Evolutionary conservation across 2,888 invertebrate genomes (phyloP), one percentile per base, ranked within the genome.

Genomic region (Chouioia cunea): DNA sequence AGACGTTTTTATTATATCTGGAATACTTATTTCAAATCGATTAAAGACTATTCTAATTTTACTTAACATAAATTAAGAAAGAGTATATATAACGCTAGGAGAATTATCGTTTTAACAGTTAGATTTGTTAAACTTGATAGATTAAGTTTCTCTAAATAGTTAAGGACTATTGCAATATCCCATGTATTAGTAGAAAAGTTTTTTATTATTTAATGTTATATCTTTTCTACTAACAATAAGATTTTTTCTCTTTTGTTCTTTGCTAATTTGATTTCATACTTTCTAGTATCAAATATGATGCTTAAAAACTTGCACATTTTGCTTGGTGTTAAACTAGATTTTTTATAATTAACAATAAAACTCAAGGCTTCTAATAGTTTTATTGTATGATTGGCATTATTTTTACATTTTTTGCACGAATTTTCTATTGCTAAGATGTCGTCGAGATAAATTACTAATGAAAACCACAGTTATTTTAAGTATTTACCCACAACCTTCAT

Each of bases 81-180:
- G 44, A 20, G 74, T 74, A 18, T 74, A 73, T 0, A 53, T 43
- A 73, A 23, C 0, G 73, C 71, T 69, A 75, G 54, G 48, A 71
- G 44, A 1, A 62, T 65, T 10, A 73, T 22, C 6, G 67, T 62
- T 36, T 74, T 74, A 8, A 60, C 36, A 8, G 73, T 72, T 10
- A 76, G n/a, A 16, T 71, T 53, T 23, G 36, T 27, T 15, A 76
- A 52, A 6, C 56, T 20, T 10, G 57, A 46, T 14, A 22, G 22
- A 4, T 8, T 10, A 12, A 56, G 16, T 23, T 16, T 36, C 4
- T 60, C 54, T 6, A 65, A 27, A 59, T 36, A 20, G n/a, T 64
- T 8, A 4, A 63, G 50, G 2, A 73, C 68, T 0, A 60, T 50
- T 15, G 59, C 52, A 0, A 70, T 47, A 47, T 71, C 67, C 70